A percentile compares a stretch with the other conserved stretches of the same genome.
phyloP scores from a whole-genome alignment of 2,797 vertebrate species.

The Artibeus lituratus region DNA sequence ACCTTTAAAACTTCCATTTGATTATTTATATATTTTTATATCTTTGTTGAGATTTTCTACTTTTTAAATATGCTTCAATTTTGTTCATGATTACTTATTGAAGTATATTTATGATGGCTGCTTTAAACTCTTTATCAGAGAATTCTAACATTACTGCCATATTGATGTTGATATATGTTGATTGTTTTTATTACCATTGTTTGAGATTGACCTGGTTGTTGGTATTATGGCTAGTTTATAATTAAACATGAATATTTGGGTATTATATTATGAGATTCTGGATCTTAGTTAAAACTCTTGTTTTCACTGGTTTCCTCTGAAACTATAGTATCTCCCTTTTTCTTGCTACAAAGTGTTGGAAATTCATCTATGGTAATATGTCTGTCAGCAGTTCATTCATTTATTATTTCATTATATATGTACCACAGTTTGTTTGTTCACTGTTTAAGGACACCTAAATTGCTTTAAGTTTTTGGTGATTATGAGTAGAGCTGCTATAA shows the following conservation, averaged over 20 bases:
- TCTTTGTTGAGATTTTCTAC: neutral
- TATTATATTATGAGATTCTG: neutral
- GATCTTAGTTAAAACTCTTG: neutral
- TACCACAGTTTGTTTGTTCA: neutral
- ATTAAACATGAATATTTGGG: neutral
- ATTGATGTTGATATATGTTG: neutral
- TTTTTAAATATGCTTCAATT: neutral
- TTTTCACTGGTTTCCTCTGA: neutral
- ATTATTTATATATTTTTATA: neutral
- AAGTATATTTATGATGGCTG: neutral
- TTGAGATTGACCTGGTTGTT: neutral
- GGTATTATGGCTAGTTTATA: neutral
- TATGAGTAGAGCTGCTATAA: neutral
- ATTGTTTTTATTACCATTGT: neutral
- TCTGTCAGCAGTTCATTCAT: neutral
- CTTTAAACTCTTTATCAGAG: neutral
- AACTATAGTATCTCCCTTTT: neutral
- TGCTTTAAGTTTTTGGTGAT: neutral
- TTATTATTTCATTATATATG: neutral
- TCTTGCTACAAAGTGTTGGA: neutral
- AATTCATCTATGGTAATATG: neutral
- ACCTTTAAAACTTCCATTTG: neutral
- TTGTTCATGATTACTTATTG: neutral
- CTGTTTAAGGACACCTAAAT: neutral
- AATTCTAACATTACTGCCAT: neutral